Percentiles rank a stretch among this genome's conserved stretches.
phyloP scores from a whole-genome alignment of 1,140 invertebrate genomes.

The Amphibalanus amphitrite region DNA sequence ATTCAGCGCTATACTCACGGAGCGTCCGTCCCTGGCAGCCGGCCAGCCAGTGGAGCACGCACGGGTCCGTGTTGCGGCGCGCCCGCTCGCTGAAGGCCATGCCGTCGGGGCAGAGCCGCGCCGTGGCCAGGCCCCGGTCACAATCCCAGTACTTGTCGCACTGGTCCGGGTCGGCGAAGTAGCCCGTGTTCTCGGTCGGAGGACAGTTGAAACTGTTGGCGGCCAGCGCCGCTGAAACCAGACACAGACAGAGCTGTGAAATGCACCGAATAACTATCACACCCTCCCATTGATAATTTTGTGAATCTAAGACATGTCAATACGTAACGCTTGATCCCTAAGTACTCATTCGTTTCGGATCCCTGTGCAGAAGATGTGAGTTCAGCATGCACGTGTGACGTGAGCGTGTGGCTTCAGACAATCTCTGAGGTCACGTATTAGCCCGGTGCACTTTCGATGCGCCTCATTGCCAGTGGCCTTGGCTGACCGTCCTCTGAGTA shows the following conservation, averaged over 20 bases:
- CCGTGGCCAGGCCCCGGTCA: neutral
- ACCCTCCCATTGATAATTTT: neutral
- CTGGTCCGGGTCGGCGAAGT: constrained; percentile 2
- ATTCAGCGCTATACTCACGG: neutral
- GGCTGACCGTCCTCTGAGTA: no score
- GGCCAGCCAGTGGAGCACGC: neutral
- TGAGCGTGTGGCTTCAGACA: no score
- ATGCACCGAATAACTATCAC: neutral
- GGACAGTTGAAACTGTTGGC: constrained; percentile 4
- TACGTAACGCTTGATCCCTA: neutral
- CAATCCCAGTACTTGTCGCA: neutral
- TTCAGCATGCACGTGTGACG: no score
- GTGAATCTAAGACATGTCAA: neutral
- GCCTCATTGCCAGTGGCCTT: no score
- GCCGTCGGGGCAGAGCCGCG: neutral
- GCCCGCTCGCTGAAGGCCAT: neutral
- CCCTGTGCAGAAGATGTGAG: neutral
- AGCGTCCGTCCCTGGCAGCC: neutral
- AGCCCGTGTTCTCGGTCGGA: neutral
- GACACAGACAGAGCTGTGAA: neutral
- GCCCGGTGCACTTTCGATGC: no score
- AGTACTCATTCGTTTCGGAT: neutral
- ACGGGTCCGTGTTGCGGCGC: neutral
- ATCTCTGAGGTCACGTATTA: no score
- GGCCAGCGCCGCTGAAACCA: neutral